Base-by-base conservation (phyloP, 2,113 vertebrate species). In the Pluvianellus socialis region DNA sequence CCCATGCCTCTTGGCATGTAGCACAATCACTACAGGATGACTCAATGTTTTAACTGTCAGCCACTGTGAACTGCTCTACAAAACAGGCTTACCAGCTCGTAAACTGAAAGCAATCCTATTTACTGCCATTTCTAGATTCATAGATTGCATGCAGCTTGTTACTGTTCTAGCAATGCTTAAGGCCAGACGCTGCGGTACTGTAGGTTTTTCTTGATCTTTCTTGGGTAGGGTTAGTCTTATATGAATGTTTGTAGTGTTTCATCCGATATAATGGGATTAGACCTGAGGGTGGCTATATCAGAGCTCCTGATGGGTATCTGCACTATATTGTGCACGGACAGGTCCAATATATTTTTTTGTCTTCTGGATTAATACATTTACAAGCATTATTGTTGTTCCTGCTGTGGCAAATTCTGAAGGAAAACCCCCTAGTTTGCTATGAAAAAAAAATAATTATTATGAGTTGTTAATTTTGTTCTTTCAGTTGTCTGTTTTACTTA, bases 31-130 rank as follows among this genome's bases (percentile, higher is more conserved):
- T 91, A 22, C 86, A 84, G 95, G 90, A 76, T 94, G 92, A 96
- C 82, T 76, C 83, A 87, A 2, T 86, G 89, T 93, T 97, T 97
- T 96, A 97, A 92, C 94, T 97, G 96, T 94, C 95, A 95, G 87
- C 97, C 94, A 83, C 95, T 92, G 79, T 68, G 95, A 98, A 65
- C 96, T 92, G 75, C 94, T 94, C 61, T 81, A 53, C 38, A 66
- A 96, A 96, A 97, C 88, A 96, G 90, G 88, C 89, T 98, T 97
- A 97, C 94, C 91, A 98, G 95, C 95, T 98, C 94, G 94, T 97
- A 98, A 98, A 97, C 88, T 65, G 80, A 91, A 97, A 97, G 92
- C 96, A 97, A 96, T 98, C 92, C 96, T 93, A 87, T 98, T 98
- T 97, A 95, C 93, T 97, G 96, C 86, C 84, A 79, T 97, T 96